Evolutionary conservation across 2,797 vertebrate genomes (phyloP), one percentile per base, ranked within the genome.

Genomic region (Schizothorax lantsangensis): DNA sequence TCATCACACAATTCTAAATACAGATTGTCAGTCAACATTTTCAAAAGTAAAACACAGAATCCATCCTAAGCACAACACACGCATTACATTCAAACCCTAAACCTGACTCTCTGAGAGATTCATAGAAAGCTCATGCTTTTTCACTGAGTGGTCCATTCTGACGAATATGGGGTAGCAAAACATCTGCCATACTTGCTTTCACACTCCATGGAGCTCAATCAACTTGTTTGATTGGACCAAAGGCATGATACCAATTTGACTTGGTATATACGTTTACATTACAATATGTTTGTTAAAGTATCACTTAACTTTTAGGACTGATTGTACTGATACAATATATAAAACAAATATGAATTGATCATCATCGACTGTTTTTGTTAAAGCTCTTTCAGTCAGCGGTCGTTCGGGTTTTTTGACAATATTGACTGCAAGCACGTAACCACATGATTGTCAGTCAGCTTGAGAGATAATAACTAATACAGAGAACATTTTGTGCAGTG

Each of bases 21-120:
- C 91, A 92, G 95, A 95, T 96, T 95, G 95, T 95, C 95, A 94
- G 92, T 93, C 92, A 89, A 91, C 93, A 92, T 91, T 92, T 89
- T 92, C 84, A 89, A 92, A 91, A 89, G 79, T 90, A 79, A 88
- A 88, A 89, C 91, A 89, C 81, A 89, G 84, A 89, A 74, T 79
- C 88, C 88, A 90, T 89, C 84, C 86, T 88, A 87, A 81, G 89
- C 90, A 91, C 88, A 89, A 90, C 90, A 93, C 83, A 74, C 72
- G 71, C 86, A 88, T 88, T 84, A 89, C 85, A 91, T 86, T 89
- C 84, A 77, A 88, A 68, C 84, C 79, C 68, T 88, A 91, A 91
- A 91, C 89, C 71, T 33, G 88, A 79, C 86, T 83, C 45, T 59
- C 38, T 59, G 59, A 82, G 78, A 79, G 77, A 69, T 71, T 84